Evolutionary conservation across 2,888 invertebrate species (phyloP).

Genomic region (Nowickia ferox): DNA sequence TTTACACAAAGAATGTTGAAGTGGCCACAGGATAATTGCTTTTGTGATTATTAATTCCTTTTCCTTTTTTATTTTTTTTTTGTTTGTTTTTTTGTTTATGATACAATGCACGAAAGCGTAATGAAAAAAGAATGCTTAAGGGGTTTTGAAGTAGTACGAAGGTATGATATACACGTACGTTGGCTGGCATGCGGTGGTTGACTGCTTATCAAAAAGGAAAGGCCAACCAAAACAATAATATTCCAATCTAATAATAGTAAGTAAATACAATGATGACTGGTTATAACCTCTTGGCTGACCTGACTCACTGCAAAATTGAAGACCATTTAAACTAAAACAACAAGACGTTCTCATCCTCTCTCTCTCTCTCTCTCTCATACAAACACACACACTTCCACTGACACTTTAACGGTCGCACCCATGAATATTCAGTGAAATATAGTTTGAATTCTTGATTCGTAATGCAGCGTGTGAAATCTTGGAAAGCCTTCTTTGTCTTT

Average conservation of each 20-base stretch:
- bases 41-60: constrained; percentile 65
- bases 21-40: constrained; percentile 68
- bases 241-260: constrained; percentile 34
- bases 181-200: background rate
- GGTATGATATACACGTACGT: background rate
- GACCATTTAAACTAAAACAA: background rate
- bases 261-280: constrained; percentile 17
- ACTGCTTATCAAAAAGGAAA: constrained; percentile 31
- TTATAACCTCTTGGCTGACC: constrained; percentile 55
- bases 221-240: constrained; percentile 21
- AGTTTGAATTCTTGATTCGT: constrained; percentile 39
- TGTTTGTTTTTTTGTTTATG: background rate
- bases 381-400: background rate
- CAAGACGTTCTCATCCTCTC: background rate
- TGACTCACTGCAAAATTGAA: constrained; percentile 34
- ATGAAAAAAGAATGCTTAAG: background rate
- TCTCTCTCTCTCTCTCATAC: background rate
- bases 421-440: constrained; percentile 46
- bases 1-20: constrained; percentile 43
- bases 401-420: constrained; percentile 8
- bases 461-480: constrained; percentile 69
- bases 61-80: too few species aligned
- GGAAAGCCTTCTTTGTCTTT: constrained; percentile 47
- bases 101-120: background rate
- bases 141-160: background rate